phyloP scores from a whole-genome alignment of 2,797 vertebrate species.

The Spondyliosoma cantharus region DNA sequence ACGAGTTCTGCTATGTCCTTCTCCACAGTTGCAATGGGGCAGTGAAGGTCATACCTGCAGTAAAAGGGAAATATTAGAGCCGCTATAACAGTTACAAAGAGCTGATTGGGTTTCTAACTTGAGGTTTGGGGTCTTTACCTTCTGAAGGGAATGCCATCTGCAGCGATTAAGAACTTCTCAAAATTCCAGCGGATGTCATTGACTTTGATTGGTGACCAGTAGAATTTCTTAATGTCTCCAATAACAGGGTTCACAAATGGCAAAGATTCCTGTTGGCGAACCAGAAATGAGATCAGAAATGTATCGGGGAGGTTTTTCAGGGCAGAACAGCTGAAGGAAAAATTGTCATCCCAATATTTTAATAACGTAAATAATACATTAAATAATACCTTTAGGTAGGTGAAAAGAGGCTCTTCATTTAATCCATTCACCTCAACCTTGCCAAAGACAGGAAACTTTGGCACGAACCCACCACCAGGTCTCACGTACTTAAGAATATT shows the following conservation, averaged over 20 bases:
- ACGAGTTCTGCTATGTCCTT: constrained; percentile 81
- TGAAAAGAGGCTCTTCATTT: constrained; percentile 84
- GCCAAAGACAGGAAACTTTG: constrained; percentile 85
- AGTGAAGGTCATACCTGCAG: constrained; percentile 83
- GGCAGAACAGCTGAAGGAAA: not conserved
- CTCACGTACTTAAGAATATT: constrained; percentile 83
- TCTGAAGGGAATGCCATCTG: constrained; percentile 81
- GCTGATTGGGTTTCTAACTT: not conserved
- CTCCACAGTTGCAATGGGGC: constrained; percentile 80
- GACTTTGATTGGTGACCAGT: constrained; percentile 85
- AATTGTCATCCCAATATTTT: too few relatives aligned
- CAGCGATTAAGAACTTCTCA: constrained; percentile 86
- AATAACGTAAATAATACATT: too few relatives aligned
- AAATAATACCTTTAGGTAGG: constrained; percentile 83
- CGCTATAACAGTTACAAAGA: constrained; percentile 4
- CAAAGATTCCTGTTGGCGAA: constrained; percentile 77
- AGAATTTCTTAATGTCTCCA: constrained; percentile 85
- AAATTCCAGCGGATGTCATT: constrained; percentile 89
- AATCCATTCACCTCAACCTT: constrained; percentile 86
- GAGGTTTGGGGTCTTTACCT: constrained; percentile 71
- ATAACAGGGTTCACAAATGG: constrained; percentile 85
- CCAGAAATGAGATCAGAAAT: constrained; percentile 6
- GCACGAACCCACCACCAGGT: constrained; percentile 83
- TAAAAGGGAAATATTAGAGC: constrained; percentile 26
- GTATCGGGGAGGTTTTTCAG: not conserved